Evolutionary conservation across 2,888 invertebrate genomes (phyloP), one percentile per base, ranked within the genome.

Genomic region (Drosophila neonasuta): DNA sequence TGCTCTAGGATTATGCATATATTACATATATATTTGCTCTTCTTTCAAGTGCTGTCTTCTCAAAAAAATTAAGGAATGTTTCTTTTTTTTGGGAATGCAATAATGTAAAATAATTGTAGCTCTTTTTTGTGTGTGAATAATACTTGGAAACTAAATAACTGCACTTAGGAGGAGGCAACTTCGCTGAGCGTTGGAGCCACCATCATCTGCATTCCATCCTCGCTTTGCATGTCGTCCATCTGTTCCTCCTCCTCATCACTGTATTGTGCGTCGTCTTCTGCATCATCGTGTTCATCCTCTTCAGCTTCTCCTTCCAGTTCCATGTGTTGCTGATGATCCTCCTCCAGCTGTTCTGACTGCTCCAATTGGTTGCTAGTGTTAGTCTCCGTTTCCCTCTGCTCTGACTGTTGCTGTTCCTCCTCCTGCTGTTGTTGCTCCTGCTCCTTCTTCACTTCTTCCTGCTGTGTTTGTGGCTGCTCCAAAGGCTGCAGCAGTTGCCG

Each of bases 11-110:
- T 76, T 85, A 70, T 56, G 24, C 6, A 30, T 71, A 61, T 55
- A 65, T 39, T 63, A 34, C 49, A 60, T 44, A 36, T 67, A 56
- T 61, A 52, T 74, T 39, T 13, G 55, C 10, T 46, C 39, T 48
- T 49, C 17, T 60, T 30, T 17, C 29, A 20, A 20, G 20, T 20
- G 20, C 24, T 24, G 24, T 51, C 57, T 76, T 61, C 44, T 36
- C 36, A 36, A 32, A 32, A 61, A 80, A 71, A 57, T 71, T 80
- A 80, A 80, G 86, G 81, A 82, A 82, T 82, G 67, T 74, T 62
- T 58, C 74, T 63, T 49, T 39, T 56, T 41, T 17, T 32, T 20
- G 32, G 0, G 13, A 24, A 24, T 20, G 46, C 15, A 59, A 59
- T 71, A 80, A 79, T 67, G 15, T 41, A 41, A 41, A 70, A 73